phyloP scores from a whole-genome alignment of 2,797 vertebrate genomes.

The Lagothrix lagotricha region DNA sequence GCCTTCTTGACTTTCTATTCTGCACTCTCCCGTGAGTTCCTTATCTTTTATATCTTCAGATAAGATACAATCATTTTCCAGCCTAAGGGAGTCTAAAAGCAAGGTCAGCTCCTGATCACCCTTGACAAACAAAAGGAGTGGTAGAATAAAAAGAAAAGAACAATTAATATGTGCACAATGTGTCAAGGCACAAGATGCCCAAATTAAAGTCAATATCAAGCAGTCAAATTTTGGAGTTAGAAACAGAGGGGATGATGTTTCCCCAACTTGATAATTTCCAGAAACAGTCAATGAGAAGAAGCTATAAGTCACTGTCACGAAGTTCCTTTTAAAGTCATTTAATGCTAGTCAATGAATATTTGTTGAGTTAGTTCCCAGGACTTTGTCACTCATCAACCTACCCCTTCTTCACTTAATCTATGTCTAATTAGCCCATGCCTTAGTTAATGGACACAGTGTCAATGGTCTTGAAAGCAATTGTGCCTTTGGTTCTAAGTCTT shows the following conservation, averaged over 20 bases:
- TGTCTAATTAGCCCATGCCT: not conserved
- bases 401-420: not conserved
- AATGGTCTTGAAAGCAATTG: not conserved
- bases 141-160: not conserved
- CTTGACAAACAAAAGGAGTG: not conserved
- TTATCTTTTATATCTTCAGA: not conserved
- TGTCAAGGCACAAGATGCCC: not conserved
- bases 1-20: not conserved
- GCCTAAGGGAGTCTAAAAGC: not conserved
- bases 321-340: not conserved
- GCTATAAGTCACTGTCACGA: not conserved
- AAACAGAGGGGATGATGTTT: not conserved
- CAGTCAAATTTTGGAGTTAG: conserved; percentile 12
- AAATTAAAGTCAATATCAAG: conserved; percentile 15
- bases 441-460: not conserved
- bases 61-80: not conserved
- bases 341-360: not conserved
- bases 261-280: not conserved
- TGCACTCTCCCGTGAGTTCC: not conserved
- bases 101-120: not conserved
- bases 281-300: not conserved
- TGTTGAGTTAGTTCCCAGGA: not conserved
- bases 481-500: not conserved
- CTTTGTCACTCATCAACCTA: not conserved
- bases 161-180: not conserved